phyloP scores from a whole-genome alignment of 1,140 invertebrate species.

The Bombus confusus region DNA sequence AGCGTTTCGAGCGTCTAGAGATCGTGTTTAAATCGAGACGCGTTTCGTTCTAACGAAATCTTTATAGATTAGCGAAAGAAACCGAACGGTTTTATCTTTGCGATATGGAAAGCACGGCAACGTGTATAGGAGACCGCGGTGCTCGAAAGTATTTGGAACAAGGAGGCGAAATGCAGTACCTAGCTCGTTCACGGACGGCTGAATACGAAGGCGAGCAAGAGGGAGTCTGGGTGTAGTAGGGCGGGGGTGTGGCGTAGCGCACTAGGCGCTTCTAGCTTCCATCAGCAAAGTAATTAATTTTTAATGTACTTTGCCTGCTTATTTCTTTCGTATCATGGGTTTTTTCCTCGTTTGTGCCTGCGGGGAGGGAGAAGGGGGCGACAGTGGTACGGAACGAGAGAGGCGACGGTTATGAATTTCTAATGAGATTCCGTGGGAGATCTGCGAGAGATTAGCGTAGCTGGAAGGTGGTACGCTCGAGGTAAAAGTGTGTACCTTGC shows the following conservation, averaged over 20 bases:
- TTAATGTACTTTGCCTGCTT: slow-evolving; percentile 83
- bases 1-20: too few species aligned
- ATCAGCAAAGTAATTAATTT: slow-evolving; percentile 83
- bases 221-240: slow-evolving; percentile 31
- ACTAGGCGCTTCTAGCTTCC: slow-evolving; percentile 81
- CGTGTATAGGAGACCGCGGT: slow-evolving; percentile 40
- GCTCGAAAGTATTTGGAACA: slow-evolving; percentile 59
- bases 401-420: slow-evolving; percentile 82
- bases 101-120: slow-evolving; percentile 43
- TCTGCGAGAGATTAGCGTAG: slow-evolving; percentile 82
- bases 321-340: slow-evolving; percentile 82
- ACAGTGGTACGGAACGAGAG: slow-evolving; percentile 53
- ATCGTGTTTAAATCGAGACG: background rate
- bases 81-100: too few species aligned
- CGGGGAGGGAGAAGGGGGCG: slow-evolving; percentile 45
- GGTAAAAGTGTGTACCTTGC: slow-evolving; percentile 75
- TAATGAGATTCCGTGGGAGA: slow-evolving; percentile 82
- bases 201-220: slow-evolving; percentile 52
- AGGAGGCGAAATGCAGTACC: slow-evolving; percentile 59
- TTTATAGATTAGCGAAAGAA: background rate
- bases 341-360: slow-evolving; percentile 70
- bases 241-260: slow-evolving; percentile 66
- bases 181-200: slow-evolving; percentile 52
- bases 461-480: slow-evolving; percentile 62
- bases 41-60: background rate